Evolutionary conservation across 2,797 vertebrate genomes (phyloP).

Genomic region (Microctenopoma lineatum): DNA sequence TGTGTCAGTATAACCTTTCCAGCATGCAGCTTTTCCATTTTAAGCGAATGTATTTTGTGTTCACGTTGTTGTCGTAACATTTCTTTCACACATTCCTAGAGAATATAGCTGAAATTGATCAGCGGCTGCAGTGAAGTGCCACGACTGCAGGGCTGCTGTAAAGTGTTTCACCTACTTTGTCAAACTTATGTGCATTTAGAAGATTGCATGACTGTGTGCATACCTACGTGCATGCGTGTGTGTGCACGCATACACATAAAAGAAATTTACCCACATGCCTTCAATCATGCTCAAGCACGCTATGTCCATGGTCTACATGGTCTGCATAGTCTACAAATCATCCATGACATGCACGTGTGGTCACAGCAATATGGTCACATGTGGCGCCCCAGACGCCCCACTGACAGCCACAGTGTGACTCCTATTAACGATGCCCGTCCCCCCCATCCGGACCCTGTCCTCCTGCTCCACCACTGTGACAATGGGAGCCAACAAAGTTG

Average conservation of each 20-base stretch:
- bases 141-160: not conserved
- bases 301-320: conserved; percentile 26
- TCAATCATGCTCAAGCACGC: conserved; percentile 69
- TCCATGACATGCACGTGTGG: conserved; percentile 43
- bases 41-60: not conserved
- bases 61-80: not conserved
- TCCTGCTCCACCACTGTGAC: conserved; percentile 69
- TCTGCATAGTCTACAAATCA: conserved; percentile 46
- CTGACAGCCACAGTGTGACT: conserved; percentile 83
- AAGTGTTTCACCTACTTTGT: not conserved
- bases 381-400: conserved; percentile 65
- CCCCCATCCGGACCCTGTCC: conserved; percentile 69
- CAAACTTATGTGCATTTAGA: not conserved
- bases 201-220: conserved; percentile 36
- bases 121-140: not conserved
- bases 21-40: not conserved
- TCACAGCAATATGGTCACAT: conserved; percentile 54
- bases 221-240: conserved; percentile 29
- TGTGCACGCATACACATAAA: conserved; percentile 43
- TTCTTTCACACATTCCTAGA: not conserved
- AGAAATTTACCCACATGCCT: conserved; percentile 55
- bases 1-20: not conserved
- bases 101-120: not conserved
- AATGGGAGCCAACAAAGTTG: conserved; percentile 81
- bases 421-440: conserved; percentile 80